phyloP scores from a whole-genome alignment of 2,797 vertebrate species.

The Acanthurus lineatus region DNA sequence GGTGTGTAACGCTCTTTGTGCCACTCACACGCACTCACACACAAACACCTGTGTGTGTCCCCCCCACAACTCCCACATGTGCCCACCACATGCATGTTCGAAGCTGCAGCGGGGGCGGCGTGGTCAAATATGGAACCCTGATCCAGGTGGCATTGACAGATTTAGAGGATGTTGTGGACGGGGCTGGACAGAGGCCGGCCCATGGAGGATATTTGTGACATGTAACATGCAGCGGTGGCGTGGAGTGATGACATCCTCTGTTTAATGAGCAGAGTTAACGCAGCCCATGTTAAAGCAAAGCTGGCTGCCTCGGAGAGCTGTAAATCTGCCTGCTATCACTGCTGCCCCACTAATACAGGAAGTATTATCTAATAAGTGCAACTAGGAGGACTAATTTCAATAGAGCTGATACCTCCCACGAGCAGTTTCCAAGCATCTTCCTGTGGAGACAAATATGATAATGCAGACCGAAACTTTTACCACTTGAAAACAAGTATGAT shows the following conservation, averaged over 20 bases:
- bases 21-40: constrained; percentile 52
- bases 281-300: constrained; percentile 83
- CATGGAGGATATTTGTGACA: constrained; percentile 93
- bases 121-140: constrained; percentile 81
- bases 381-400: constrained; percentile 80
- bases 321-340: constrained; percentile 87
- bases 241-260: constrained; percentile 97
- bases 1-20: constrained; percentile 33
- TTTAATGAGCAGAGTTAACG: constrained; percentile 92
- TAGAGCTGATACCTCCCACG: constrained; percentile 70
- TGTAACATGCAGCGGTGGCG: constrained; percentile 88
- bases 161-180: constrained; percentile 98
- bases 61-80: constrained; percentile 56
- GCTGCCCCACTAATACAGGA: constrained; percentile 84
- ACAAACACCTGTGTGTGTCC: constrained; percentile 87
- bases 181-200: constrained; percentile 92
- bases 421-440: constrained; percentile 19
- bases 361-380: constrained; percentile 88
- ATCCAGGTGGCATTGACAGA: constrained; percentile 95
- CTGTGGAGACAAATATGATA: constrained; percentile 15
- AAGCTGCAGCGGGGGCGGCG: constrained; percentile 59
- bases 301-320: constrained; percentile 85
- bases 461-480: constrained; percentile 61
- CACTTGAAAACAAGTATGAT: constrained; percentile 25
- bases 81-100: constrained; percentile 84